Percentiles rank a stretch among this genome's conserved stretches.
Evolutionary conservation across 2,797 vertebrate species (phyloP).

Genomic region (Phoeniculus purpureus): DNA sequence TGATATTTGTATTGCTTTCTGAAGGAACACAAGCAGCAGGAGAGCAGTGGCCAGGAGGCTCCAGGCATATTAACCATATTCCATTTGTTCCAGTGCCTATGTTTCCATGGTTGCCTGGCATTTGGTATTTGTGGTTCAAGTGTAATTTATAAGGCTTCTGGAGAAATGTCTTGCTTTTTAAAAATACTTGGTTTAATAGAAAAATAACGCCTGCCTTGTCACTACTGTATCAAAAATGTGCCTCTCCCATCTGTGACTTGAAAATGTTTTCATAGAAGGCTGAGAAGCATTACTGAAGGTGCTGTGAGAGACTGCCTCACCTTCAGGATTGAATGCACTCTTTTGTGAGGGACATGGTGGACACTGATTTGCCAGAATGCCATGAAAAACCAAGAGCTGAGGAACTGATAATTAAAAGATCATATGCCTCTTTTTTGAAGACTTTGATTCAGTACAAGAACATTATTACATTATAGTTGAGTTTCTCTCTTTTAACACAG

Average conservation of each 20-base stretch:
- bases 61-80: background rate
- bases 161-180: background rate
- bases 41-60: background rate
- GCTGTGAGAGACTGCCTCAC: background rate
- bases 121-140: background rate
- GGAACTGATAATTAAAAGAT: background rate
- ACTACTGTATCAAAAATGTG: background rate
- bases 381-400: background rate
- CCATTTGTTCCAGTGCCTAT: background rate
- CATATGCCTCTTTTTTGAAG: background rate
- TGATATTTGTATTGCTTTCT: background rate
- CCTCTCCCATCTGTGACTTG: background rate
- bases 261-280: background rate
- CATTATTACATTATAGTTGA: background rate
- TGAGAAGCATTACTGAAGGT: background rate
- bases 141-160: background rate
- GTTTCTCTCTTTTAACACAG: background rate
- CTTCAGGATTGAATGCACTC: background rate
- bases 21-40: background rate
- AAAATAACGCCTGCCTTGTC: background rate
- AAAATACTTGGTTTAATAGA: background rate
- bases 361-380: background rate
- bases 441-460: background rate
- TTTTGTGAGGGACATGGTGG: background rate
- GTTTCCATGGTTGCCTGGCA: background rate